A percentile compares a stretch with the other conserved stretches of the same genome.
Evolutionary conservation across 2,113 vertebrate species (phyloP).

Genomic region (Peromyscus leucopus): DNA sequence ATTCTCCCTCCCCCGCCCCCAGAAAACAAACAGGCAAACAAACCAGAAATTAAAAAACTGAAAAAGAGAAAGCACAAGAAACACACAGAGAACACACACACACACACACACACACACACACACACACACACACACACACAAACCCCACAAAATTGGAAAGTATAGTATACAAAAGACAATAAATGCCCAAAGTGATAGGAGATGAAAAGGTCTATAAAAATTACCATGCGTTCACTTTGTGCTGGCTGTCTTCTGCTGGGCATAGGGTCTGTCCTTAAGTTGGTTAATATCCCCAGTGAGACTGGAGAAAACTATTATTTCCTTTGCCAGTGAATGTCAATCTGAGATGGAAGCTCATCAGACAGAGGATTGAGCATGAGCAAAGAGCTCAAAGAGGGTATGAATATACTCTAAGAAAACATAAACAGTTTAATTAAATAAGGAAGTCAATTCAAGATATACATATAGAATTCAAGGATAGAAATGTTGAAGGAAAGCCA

Average conservation of each 20-base stretch:
- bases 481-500: too few species aligned
- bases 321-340: neutral
- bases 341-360: neutral
- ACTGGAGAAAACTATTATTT: neutral
- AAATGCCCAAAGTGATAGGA: neutral
- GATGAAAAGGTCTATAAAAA: neutral
- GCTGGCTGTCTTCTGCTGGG: neutral
- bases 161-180: neutral
- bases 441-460: too few species aligned
- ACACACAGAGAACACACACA: neutral
- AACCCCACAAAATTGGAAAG: neutral
- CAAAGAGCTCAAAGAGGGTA: too few species aligned
- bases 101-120: neutral
- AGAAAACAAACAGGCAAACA: neutral
- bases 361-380: too few species aligned
- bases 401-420: too few species aligned
- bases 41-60: neutral
- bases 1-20: neutral
- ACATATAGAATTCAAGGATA: too few species aligned
- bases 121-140: neutral
- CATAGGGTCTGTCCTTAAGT: neutral
- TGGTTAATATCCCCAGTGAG: neutral
- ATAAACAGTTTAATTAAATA: too few species aligned
- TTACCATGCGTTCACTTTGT: neutral
- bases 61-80: neutral